Conservation (phyloP, 2,113 vertebrate genomes). For the Corythaeola cristata region DNA sequence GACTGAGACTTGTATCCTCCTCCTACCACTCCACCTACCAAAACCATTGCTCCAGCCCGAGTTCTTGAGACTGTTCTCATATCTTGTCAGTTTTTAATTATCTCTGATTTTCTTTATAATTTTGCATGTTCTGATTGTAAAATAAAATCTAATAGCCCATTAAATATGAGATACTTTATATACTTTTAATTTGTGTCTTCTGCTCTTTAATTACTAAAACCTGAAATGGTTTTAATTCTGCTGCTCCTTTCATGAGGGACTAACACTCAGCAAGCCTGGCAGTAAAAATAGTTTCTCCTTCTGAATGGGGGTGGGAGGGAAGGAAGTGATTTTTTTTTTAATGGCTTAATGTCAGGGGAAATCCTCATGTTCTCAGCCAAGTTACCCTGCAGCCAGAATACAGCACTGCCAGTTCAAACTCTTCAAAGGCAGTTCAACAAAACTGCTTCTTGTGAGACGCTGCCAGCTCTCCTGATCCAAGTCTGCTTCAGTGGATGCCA, state of each 20-base stretch:
- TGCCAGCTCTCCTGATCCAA: slow-evolving; percentile 11
- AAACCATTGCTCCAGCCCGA: not conserved
- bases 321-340: not conserved
- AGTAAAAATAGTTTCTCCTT: slow-evolving; percentile 13
- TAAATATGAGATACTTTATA: slow-evolving; percentile 10
- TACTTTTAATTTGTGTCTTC: slow-evolving; percentile 33
- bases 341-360: slow-evolving; percentile 45
- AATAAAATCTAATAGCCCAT: slow-evolving; percentile 5
- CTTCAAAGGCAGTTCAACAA: slow-evolving; percentile 59
- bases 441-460: slow-evolving; percentile 47
- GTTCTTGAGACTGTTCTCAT: not conserved
- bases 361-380: slow-evolving; percentile 57
- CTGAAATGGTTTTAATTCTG: slow-evolving; percentile 5
- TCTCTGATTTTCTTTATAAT: not conserved
- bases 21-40: not conserved
- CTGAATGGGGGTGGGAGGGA: slow-evolving; percentile 11
- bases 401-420: slow-evolving; percentile 54
- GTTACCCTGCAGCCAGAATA: slow-evolving; percentile 45
- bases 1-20: not conserved
- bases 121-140: not conserved
- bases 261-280: slow-evolving; percentile 8
- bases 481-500: slow-evolving; percentile 49
- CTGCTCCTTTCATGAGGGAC: slow-evolving; percentile 15
- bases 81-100: not conserved
- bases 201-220: slow-evolving; percentile 32